Evolutionary conservation across 1,140 invertebrate genomes (phyloP), one percentile per base, ranked within the genome.

Genomic region (Galendromus occidentalis): DNA sequence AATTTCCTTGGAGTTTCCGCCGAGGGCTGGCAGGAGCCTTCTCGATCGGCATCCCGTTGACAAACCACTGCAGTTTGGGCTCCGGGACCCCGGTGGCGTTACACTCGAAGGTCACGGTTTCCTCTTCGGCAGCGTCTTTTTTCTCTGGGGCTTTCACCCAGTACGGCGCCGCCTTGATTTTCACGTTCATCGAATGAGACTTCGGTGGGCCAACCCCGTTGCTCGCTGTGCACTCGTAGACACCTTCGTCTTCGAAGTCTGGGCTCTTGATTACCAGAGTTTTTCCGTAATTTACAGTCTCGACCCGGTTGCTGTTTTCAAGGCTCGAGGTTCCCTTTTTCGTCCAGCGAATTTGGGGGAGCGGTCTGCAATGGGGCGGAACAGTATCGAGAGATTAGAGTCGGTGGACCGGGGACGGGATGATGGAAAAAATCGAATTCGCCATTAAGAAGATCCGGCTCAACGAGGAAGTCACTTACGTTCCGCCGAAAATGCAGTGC

Each of bases 31-130:
- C 76, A 14, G 83, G 80, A 1, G 85, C 83, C 74, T 88, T 83
- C 69, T 81, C 79, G 39, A 96, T 84, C 0, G 88, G 86, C 72
- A 85, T 85, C 42, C 94, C 93, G 79, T 99, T 98, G 75, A 95
- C 85, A 65, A 93, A 94, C 95, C 95, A 98, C 71, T 88, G 84
- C 63, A 96, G 91, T 68, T 86, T 81, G 0, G 95, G 94, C 64
- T 85, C 80, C 0, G 95, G 95, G 1, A 84, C 82, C 67, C 92
- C 94, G 7, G 80, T 82, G 0, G 94, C 94, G 66, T 84, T 81
- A 76, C 95, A 98, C 47, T 81, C 78, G 71, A 98, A 91, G 69
- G 83, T 82, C 0, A 87, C 86, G 9, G 82, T 86, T 74, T 95
- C 92, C 59, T 87, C 91, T 78, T 96, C 91, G 17, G 92, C 88